Conservation (phyloP, 2,797 vertebrate genomes). For the Sebastes vulpes region DNA sequence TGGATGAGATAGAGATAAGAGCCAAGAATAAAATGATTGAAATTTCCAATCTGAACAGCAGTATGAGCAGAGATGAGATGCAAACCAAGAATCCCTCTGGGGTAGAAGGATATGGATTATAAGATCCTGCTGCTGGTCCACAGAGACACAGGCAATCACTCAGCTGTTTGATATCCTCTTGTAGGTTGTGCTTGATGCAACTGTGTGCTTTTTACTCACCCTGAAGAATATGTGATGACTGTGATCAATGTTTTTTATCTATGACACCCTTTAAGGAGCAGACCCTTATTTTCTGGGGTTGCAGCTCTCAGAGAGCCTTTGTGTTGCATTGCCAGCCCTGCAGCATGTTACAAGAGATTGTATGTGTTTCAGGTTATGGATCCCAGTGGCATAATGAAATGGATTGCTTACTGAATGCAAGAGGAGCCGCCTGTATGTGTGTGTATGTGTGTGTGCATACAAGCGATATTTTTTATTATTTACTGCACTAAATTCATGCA, state of each 20-base stretch:
- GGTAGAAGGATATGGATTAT: constrained; percentile 75
- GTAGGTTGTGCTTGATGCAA: constrained; percentile 56
- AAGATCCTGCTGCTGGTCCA: constrained; percentile 70
- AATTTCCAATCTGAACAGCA: constrained; percentile 73
- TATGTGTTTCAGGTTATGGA: constrained; percentile 64
- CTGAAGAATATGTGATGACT: constrained; percentile 65
- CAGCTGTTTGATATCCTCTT: constrained; percentile 73
- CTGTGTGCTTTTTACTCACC: constrained; percentile 57
- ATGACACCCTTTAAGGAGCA: constrained; percentile 63
- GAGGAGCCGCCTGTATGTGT: constrained; percentile 14
- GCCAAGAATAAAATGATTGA: constrained; percentile 71
- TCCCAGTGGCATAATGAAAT: constrained; percentile 69
- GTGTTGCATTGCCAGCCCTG: constrained; percentile 43
- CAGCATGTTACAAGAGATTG: constrained; percentile 58
- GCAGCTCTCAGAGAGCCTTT: constrained; percentile 42
- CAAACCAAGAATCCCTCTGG: constrained; percentile 77
- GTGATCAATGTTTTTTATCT: constrained; percentile 71
- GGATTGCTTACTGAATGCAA: constrained; percentile 53
- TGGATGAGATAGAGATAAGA: constrained; percentile 51
- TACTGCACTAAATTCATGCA: constrained; percentile 11
- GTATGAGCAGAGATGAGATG: constrained; percentile 71
- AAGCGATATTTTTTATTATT: constrained; percentile 24
- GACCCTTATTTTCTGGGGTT: constrained; percentile 52
- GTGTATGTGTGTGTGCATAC: neutral
- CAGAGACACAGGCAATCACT: constrained; percentile 73